Evolutionary conservation across 2,113 vertebrate species (phyloP), one percentile per base, ranked within the genome.

Genomic region (Cyphomyrus plagiostoma): DNA sequence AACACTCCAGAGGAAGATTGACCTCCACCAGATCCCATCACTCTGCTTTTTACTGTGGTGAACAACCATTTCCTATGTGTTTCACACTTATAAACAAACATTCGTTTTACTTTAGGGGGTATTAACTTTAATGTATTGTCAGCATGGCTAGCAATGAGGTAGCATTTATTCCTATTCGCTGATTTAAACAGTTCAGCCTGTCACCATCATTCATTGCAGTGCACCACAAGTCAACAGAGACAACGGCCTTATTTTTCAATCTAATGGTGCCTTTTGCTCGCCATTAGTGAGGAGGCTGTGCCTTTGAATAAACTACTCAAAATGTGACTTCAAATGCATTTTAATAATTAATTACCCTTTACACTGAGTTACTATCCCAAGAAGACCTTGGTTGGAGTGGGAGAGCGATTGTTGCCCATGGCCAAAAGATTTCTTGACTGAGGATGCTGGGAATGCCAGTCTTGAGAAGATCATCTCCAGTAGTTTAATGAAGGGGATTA

Each of bases 1-100:
- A 80, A 87, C 87, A 48, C 53, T 82, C 86, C 50, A 87, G 82
- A 77, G 88, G 74, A 89, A 93, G 92, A 94, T 92, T 94, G 91
- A 94, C 91, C 92, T 87, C 87, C 0, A 35, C 86, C 83, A 91
- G 89, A 90, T 93, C 93, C 92, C 93, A 95, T 93, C 89, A 93
- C 90, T 86, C 90, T 77, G 35, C 91, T 88, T 91, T 90, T 88
- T 84, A 88, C 74, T 6, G 70, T 52, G 82, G 56, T 26, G 80
- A 94, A 91, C 94, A 93, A 92, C 91, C 58, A 94, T 96, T 95
- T 95, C 95, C 95, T 96, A 94, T 95, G 96, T 96, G 95, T 98
- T 97, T 96, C 96, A 95, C 96, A 95, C 96, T 95, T 94, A 96
- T 97, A 97, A 97, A 98, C 96, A 98, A 97, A 96, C 96, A 97